A percentile compares a stretch with the other conserved stretches of the same genome.
Conservation (phyloP, 2,888 invertebrate genomes). For the Scrobipalpa atriplicella region DNA sequence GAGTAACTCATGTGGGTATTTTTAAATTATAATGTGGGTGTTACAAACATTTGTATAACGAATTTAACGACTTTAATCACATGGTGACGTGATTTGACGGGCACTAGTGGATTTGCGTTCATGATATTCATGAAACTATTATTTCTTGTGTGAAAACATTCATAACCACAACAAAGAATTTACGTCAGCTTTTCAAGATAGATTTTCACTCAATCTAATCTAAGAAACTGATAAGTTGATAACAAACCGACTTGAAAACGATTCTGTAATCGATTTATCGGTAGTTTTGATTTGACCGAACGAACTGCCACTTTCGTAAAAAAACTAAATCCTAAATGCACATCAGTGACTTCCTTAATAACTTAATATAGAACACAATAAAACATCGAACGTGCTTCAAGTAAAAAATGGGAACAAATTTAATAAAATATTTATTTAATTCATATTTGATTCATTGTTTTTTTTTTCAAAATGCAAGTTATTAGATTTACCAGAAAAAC, state of each 20-base stretch:
- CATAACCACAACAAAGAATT: not conserved
- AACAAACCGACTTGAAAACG: not conserved
- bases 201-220: not conserved
- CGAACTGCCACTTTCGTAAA: not conserved
- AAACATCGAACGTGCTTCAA: not conserved
- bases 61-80: not conserved
- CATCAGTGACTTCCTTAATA: not conserved
- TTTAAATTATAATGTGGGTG: constrained; percentile 54
- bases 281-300: not conserved
- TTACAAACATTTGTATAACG: constrained; percentile 12
- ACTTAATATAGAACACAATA: not conserved
- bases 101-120: not conserved
- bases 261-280: not conserved
- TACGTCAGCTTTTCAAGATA: not conserved
- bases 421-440: not conserved
- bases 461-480: not conserved
- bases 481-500: not conserved
- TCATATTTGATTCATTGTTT: not conserved
- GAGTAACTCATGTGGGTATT: constrained; percentile 73
- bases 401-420: not conserved
- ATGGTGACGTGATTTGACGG: constrained; percentile 1
- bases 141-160: not conserved
- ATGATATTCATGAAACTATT: not conserved
- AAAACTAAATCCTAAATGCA: not conserved
- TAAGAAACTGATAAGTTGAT: not conserved